Percentiles rank a stretch among this genome's conserved stretches.
Conservation (phyloP, 2,113 vertebrate species). For the Crypturellus undulatus region DNA sequence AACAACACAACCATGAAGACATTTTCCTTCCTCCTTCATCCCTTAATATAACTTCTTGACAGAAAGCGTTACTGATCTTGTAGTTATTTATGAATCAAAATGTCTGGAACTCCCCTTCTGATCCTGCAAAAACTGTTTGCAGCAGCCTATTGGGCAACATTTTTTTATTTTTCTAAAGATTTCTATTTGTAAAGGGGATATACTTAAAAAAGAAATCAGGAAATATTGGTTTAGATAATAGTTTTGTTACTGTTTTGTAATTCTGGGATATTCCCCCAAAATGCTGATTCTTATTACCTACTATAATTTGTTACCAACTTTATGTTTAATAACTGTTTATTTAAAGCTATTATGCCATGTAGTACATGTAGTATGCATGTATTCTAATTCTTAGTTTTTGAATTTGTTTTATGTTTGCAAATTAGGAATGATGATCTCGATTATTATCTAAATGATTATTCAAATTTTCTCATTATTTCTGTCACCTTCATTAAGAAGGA, state of each 20-base stretch:
- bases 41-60: neutral
- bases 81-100: neutral
- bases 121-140: neutral
- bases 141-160: neutral
- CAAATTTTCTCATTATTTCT: neutral
- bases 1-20: rapidly evolving
- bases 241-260: neutral
- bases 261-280: neutral
- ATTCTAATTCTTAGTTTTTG: neutral
- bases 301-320: neutral
- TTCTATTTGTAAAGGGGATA: neutral
- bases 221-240: neutral
- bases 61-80: neutral
- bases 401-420: neutral
- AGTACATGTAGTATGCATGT: neutral
- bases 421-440: neutral
- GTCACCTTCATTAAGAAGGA: neutral
- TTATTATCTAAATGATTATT: neutral
- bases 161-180: neutral
- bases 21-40: neutral
- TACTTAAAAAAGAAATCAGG: neutral
- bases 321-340: neutral
- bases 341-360: neutral
- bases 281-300: neutral
- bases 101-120: neutral